phyloP scores from a whole-genome alignment of 2,113 vertebrate species.

The Puffinus mauretanicus region DNA sequence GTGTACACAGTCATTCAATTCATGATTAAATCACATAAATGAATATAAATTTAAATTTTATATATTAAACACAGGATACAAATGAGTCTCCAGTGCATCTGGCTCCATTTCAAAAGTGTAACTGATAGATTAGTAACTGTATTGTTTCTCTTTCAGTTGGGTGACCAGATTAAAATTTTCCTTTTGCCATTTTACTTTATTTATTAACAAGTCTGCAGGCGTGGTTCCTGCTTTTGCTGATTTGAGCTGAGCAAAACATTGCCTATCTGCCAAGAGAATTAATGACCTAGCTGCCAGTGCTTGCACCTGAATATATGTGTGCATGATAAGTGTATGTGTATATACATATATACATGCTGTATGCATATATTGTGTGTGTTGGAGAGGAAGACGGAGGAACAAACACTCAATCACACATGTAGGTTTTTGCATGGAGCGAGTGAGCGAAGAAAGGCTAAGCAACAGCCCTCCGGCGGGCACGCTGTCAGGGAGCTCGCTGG shows the following conservation, averaged over 20 bases:
- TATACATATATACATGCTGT: background rate
- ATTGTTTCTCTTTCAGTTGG: background rate
- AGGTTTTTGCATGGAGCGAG: background rate
- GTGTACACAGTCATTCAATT: background rate
- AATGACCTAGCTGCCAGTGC: background rate
- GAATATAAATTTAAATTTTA: background rate
- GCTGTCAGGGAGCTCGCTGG: background rate
- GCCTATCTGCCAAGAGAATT: background rate
- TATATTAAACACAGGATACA: background rate
- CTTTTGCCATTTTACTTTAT: background rate
- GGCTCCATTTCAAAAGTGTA: background rate
- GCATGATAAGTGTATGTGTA: background rate
- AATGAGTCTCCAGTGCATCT: background rate
- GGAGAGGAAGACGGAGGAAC: background rate
- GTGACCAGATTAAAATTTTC: background rate
- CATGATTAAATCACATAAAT: background rate
- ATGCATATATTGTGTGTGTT: background rate
- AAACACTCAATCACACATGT: no score
- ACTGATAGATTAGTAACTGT: background rate
- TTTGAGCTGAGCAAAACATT: background rate
- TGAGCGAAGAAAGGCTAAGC: background rate
- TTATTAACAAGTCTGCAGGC: background rate
- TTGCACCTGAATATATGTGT: background rate
- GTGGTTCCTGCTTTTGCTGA: background rate
- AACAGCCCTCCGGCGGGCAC: rapidly evolving